phyloP scores from a whole-genome alignment of 2,113 vertebrate genomes.

The Shinisaurus crocodilurus region DNA sequence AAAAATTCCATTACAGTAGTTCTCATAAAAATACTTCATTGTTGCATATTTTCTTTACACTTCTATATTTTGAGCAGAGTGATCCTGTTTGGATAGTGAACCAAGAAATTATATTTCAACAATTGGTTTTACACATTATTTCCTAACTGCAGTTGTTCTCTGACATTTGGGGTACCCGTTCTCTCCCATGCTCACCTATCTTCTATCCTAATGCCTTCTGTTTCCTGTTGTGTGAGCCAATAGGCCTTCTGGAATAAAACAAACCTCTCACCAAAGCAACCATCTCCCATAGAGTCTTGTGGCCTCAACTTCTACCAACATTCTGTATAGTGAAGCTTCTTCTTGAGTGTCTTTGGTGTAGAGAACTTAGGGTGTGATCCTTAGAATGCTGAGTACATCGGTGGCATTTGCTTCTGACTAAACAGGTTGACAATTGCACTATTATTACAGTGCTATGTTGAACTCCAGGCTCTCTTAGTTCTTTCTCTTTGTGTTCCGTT shows the following conservation, averaged over 20 bases:
- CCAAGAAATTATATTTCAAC: neutral
- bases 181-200: neutral
- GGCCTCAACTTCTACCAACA: neutral
- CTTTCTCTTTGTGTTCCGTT: neutral
- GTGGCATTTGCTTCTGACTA: neutral
- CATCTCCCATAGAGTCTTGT: neutral
- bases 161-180: neutral
- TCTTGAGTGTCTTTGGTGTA: neutral
- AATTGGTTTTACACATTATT: neutral
- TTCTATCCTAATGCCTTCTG: neutral
- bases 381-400: neutral
- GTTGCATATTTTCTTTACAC: neutral
- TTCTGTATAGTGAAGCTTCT: neutral
- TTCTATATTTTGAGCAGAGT: neutral
- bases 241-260: neutral
- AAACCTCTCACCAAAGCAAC: neutral
- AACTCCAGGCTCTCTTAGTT: neutral
- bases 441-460: neutral
- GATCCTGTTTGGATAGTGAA: neutral
- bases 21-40: neutral
- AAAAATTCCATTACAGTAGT: neutral
- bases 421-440: neutral
- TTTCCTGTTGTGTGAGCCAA: neutral
- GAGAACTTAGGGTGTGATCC: neutral
- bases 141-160: neutral